Conservation (phyloP, 2,113 vertebrate species). For the Pungitius pungitius region DNA sequence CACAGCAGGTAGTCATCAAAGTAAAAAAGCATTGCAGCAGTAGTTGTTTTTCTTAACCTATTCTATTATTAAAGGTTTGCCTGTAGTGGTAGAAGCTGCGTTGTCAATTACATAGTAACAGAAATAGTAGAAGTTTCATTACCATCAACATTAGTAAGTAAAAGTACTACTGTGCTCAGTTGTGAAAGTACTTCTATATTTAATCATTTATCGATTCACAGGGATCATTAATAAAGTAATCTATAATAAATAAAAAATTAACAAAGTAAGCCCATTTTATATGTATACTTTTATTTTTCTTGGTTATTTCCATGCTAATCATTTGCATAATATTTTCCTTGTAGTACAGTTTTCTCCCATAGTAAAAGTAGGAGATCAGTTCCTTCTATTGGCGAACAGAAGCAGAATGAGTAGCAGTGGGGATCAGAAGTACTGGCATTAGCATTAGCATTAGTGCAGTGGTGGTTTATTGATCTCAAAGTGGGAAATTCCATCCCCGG, state of each 20-base stretch:
- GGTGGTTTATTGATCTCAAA: slow-evolving; percentile 46
- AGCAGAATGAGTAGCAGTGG: neutral
- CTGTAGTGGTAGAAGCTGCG: neutral
- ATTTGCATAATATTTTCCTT: neutral
- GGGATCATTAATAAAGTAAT: neutral
- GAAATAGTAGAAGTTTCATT: neutral
- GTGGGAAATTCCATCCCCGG: slow-evolving; percentile 43
- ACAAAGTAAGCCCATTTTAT: neutral
- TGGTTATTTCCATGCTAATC: neutral
- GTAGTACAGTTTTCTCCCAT: no score
- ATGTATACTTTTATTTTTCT: neutral
- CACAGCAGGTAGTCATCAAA: neutral
- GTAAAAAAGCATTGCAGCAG: neutral
- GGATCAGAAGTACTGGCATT: neutral
- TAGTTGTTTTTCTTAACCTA: neutral
- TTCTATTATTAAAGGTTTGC: neutral
- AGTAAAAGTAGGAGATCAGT: neutral
- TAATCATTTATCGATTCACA: neutral
- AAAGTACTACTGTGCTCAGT: no score
- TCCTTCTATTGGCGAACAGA: neutral
- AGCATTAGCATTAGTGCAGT: neutral
- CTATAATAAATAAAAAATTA: neutral
- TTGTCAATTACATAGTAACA: neutral
- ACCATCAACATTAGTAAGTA: neutral
- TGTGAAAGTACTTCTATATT: neutral